These are phyloP conservation scores for Arctopsyche grandis DNA, from an alignment of 1,140 invertebrate genomes.

Conservation along the genomic window DNA sequence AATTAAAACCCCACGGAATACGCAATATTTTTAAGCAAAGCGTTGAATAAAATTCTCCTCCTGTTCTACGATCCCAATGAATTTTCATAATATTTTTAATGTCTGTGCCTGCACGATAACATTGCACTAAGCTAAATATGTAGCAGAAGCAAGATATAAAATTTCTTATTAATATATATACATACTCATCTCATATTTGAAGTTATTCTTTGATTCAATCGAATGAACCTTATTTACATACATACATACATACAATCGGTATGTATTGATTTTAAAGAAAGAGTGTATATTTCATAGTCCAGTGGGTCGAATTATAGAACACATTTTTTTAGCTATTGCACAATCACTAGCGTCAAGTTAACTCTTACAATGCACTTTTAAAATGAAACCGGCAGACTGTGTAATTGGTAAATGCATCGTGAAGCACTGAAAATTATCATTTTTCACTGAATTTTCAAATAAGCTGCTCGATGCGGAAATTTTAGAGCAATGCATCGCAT, in stretches of 20 bases:
- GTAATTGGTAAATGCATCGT: constrained; percentile 24
- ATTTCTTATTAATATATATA: no score
- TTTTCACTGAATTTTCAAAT: background rate
- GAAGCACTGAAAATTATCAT: background rate
- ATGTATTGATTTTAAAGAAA: no score
- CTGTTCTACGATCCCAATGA: background rate
- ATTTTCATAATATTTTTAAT: background rate
- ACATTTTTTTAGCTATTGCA: no score
- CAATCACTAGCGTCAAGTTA: background rate
- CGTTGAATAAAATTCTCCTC: background rate
- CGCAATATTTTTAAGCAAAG: background rate
- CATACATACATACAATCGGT: no score
- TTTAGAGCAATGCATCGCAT: no score
- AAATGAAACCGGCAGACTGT: constrained; percentile 29
- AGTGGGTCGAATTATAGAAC: no score
- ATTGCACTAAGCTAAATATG: no score
- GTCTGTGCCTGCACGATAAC: background rate
- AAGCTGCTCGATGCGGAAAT: background rate
- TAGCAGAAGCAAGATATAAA: no score
- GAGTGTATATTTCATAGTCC: no score
- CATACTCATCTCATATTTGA: no score
- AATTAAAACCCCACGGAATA: constrained; percentile 35
- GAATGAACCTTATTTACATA: no score
- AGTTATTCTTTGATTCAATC: no score
- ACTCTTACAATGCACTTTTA: constrained; percentile 14